Evolutionary conservation across 2,113 vertebrate genomes (phyloP), one percentile per base, ranked within the genome.

Genomic region (Eretmochelys imbricata): DNA sequence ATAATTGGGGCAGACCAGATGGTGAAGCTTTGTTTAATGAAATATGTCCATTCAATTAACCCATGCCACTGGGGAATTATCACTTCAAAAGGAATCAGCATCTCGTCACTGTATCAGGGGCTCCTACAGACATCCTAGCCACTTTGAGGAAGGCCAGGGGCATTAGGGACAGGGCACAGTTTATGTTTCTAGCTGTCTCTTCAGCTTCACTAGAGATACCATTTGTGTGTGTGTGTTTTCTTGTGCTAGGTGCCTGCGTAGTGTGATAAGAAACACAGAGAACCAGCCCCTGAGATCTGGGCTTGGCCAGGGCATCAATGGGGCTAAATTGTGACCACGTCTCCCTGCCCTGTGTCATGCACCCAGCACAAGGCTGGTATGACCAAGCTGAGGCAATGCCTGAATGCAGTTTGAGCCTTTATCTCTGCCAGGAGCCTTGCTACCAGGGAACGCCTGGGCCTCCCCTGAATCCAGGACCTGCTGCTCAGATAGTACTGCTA

Each of bases 31-130:
- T 98, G 97, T 97, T 97, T 98, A 98, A 98, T 98, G 97, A 98
- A 98, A 98, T 98, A 98, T 97, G 96, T 98, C 98, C 97, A 89
- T 98, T 97, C 96, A 95, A 98, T 98, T 98, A 98, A 98, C 95
- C 94, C 79, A 90, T 8, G 29, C 92, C 97, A 82, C 42, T 75
- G 88, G 97, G 97, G 97, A 98, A 90, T 95, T n/a, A 1, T 76
- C 88, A 84, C 59, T 35, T 82, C 89, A 87, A 80, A 90, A 93
- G 80, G 94, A 94, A 95, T 85, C 88, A 42, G 8, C 3, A 1
- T 87, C 89, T 89, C 80, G 27, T 14, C 0, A 2, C 83, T 85
- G 80, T 22, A 75, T 31, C 2, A 4, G 87, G 49, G 78, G 69
- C 82, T 88, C 27, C 90, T 82, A 31, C 82, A 88, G 92, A 49